Percentiles rank a stretch among this genome's conserved stretches.
Conservation (phyloP, 2,888 invertebrate species). For the Agapostemon virescens region DNA sequence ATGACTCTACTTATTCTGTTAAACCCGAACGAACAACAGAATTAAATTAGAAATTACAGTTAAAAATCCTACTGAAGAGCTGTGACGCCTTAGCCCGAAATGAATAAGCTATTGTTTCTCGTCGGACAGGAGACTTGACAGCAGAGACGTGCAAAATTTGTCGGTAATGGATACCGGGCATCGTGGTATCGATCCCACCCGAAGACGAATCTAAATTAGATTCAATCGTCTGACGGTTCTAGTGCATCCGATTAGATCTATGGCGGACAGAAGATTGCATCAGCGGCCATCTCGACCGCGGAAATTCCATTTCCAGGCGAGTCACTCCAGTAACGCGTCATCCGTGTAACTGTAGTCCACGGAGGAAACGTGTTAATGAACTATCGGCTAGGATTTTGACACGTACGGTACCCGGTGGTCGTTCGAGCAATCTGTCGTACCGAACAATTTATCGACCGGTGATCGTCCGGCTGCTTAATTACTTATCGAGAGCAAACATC, state of each 20-base stretch:
- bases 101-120: not conserved
- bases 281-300: slow-evolving; percentile 28
- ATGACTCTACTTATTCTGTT: not conserved
- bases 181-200: slow-evolving; percentile 15
- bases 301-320: slow-evolving; percentile 56
- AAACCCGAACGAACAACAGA: not conserved
- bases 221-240: slow-evolving; percentile 33
- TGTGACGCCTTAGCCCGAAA: too few relatives aligned
- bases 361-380: slow-evolving; percentile 55
- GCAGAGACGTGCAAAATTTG: not conserved
- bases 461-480: slow-evolving; percentile 41
- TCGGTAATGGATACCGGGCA: not conserved
- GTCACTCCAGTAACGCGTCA: slow-evolving; percentile 29
- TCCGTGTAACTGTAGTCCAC: slow-evolving; percentile 10
- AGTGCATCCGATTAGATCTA: slow-evolving; percentile 40
- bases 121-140: not conserved
- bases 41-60: not conserved
- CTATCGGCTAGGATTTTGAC: slow-evolving; percentile 36
- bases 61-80: not conserved
- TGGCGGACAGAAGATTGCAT: slow-evolving; percentile 41
- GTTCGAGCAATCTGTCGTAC: slow-evolving; percentile 41
- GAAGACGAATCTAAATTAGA: slow-evolving; percentile 42
- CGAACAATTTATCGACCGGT: slow-evolving; percentile 38
- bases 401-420: not conserved
- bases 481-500: slow-evolving; percentile 46